A percentile compares a stretch with the other conserved stretches of the same genome.
Conservation (phyloP, 2,113 vertebrate species). For the Oxygymnocypris stewartii region DNA sequence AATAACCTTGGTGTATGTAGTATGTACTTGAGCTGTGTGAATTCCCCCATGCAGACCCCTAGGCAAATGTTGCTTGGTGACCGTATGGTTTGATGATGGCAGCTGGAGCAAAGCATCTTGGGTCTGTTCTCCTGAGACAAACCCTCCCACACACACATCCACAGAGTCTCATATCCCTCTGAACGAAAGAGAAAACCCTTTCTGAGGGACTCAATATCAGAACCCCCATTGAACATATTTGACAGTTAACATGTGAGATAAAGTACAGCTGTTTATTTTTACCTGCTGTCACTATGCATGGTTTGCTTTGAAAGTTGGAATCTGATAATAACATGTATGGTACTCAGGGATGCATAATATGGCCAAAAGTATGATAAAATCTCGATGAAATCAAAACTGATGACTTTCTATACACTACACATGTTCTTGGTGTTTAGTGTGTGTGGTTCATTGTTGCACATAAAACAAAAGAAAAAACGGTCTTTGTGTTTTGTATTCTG, state of each 20-base stretch:
- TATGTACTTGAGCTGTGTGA: not conserved
- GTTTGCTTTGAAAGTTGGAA: not conserved
- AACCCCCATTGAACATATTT: not conserved
- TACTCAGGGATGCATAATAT: not conserved
- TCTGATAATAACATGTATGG: not conserved
- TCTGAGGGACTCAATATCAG: not conserved
- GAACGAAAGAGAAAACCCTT: constrained; percentile 10
- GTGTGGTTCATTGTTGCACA: not conserved
- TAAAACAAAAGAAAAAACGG: not conserved
- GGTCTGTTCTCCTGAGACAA: constrained; percentile 17
- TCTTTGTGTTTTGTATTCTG: not conserved
- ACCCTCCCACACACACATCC: not conserved
- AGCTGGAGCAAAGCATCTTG: constrained; percentile 21
- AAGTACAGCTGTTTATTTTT: not conserved
- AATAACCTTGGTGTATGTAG: not conserved
- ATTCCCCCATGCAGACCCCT: not conserved
- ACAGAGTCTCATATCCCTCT: constrained; percentile 1
- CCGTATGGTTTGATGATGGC: constrained; percentile 15
- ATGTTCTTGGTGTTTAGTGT: not conserved
- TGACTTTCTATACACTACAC: not conserved
- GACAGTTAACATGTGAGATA: not conserved
- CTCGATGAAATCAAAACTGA: not conserved
- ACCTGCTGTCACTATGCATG: not conserved
- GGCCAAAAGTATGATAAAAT: not conserved
- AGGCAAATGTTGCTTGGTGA: constrained; percentile 22